A percentile compares a stretch with the other conserved stretches of the same genome.
Conservation (phyloP, 2,888 invertebrate genomes). For the Prosopocoilus inquinatus region DNA sequence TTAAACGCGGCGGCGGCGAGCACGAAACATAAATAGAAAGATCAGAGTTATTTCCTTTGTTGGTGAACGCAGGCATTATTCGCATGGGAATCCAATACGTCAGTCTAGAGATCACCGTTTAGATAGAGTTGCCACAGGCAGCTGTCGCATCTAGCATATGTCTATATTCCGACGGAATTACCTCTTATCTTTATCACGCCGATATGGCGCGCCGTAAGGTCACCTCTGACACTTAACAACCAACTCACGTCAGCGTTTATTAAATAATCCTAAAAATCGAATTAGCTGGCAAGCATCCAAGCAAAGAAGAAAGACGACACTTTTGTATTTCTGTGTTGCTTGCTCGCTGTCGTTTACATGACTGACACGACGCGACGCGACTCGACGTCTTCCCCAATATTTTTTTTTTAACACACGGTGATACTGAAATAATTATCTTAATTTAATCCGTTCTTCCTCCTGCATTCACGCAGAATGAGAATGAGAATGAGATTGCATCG, state of each 20-base stretch:
- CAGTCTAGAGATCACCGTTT: constrained; percentile 12
- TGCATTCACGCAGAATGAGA: too few relatives aligned
- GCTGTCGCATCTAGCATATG: constrained; percentile 33
- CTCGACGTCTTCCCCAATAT: too few relatives aligned
- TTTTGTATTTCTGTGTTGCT: too few relatives aligned
- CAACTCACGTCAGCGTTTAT: constrained; percentile 5
- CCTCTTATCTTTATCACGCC: constrained; percentile 23
- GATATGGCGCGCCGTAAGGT: constrained; percentile 17
- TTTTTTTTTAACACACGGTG: too few relatives aligned
- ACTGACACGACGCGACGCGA: too few relatives aligned
- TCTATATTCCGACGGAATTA: constrained; percentile 37
- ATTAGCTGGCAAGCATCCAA: too few relatives aligned
- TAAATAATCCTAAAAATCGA: constrained; percentile 2
- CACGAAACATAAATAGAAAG: constrained; percentile 4
- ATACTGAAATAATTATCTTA: too few relatives aligned
- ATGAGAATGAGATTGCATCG: too few relatives aligned
- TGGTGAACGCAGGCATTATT: constrained; percentile 4
- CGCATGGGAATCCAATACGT: constrained; percentile 10
- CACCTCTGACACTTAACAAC: constrained; percentile 6
- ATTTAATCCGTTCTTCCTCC: too few relatives aligned
- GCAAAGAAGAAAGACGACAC: too few relatives aligned
- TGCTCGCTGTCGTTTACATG: too few relatives aligned
- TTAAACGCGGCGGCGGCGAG: constrained; percentile 1
- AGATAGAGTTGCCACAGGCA: constrained; percentile 24
- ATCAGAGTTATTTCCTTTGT: neutral